Conservation (phyloP, 2,888 invertebrate genomes). For the Mesoligia furuncula region DNA sequence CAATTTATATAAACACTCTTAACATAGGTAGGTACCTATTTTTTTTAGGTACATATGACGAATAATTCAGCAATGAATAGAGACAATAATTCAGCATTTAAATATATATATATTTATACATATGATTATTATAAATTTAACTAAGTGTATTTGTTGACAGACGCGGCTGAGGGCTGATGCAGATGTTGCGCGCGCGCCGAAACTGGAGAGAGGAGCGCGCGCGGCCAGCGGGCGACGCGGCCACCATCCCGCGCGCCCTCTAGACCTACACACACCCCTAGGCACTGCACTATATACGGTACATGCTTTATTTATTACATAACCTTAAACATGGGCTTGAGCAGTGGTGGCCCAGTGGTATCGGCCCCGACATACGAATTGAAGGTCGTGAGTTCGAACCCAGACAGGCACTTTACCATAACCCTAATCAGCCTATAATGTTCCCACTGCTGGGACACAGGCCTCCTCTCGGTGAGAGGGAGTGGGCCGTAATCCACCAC, state of each 20-base stretch:
- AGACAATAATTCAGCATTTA: neutral
- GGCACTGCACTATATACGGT: slow-evolving; percentile 87
- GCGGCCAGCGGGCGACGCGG: slow-evolving; percentile 86
- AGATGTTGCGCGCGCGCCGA: slow-evolving; percentile 85
- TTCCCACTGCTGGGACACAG: too few species aligned
- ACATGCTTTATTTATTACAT: slow-evolving; percentile 17
- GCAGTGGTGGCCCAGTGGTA: neutral
- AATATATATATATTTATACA: neutral
- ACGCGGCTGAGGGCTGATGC: slow-evolving; percentile 77
- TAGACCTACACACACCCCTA: slow-evolving; percentile 81
- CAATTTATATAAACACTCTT: too few species aligned
- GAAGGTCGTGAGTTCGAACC: too few species aligned
- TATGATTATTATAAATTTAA: slow-evolving; percentile 16
- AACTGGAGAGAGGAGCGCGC: slow-evolving; percentile 84
- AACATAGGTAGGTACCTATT: too few species aligned
- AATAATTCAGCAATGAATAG: neutral
- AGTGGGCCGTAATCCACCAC: too few species aligned
- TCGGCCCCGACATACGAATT: too few species aligned
- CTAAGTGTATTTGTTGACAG: slow-evolving; percentile 65
- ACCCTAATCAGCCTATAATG: too few species aligned
- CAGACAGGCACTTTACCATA: neutral
- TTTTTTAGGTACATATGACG: too few species aligned
- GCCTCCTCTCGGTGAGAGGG: too few species aligned
- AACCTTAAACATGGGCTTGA: neutral
- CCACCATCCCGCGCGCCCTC: slow-evolving; percentile 85